Evolutionary conservation across 2,888 invertebrate species (phyloP).

Genomic region (Apamea monoglypha): DNA sequence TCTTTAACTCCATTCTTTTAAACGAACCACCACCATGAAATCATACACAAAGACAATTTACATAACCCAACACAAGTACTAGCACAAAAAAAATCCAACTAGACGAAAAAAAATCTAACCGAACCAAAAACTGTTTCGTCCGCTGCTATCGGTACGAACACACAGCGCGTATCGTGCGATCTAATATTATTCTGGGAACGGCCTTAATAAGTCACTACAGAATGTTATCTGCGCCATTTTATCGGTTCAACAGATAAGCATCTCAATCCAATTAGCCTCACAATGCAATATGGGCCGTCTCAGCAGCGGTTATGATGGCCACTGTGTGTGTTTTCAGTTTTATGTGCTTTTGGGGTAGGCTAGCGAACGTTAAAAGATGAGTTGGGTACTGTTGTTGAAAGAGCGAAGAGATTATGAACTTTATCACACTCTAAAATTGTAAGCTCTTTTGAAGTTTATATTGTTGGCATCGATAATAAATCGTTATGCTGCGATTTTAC

Average conservation of each 20-base stretch:
- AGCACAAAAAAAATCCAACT: constrained; percentile 9
- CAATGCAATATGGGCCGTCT: constrained; percentile 90
- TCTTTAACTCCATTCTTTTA: background rate
- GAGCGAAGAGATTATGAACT: background rate
- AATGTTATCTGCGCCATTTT: constrained; percentile 91
- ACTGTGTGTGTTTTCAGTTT: constrained; percentile 72
- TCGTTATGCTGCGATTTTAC: background rate
- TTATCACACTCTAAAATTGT: background rate
- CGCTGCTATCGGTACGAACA: constrained; percentile 79
- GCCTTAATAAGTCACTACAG: constrained; percentile 91
- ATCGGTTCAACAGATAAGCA: constrained; percentile 87
- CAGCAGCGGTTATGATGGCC: constrained; percentile 84
- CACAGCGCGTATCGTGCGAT: constrained; percentile 87
- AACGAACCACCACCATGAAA: background rate
- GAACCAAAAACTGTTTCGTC: constrained; percentile 57
- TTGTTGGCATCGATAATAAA: background rate
- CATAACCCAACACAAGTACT: constrained; percentile 8
- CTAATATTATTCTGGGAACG: constrained; percentile 91
- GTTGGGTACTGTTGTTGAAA: constrained; percentile 29
- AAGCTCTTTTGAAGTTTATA: background rate
- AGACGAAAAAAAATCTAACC: constrained; percentile 35
- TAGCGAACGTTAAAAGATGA: constrained; percentile 25
- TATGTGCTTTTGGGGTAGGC: constrained; percentile 57
- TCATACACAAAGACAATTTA: constrained; percentile 8
- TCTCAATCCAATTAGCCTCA: constrained; percentile 90